Base-by-base conservation (phyloP, 2,888 invertebrate species). In the Polydesmus complanatus region DNA sequence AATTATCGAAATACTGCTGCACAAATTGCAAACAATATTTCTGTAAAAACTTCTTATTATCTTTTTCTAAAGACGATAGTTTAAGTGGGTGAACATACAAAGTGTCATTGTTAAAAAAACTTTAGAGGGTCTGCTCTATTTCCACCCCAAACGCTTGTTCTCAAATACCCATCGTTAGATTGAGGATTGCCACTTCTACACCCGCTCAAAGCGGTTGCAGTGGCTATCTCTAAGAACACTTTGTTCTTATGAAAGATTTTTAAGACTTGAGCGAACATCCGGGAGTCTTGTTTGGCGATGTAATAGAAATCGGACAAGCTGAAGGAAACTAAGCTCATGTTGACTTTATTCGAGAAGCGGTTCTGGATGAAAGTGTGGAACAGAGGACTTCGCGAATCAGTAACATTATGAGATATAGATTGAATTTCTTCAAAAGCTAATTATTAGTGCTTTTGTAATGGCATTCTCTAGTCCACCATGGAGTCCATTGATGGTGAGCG, bases 191-290 rank as follows among this genome's bases (percentile, higher is more conserved):
- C 37, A 8, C 14, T 14, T 14, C 14, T 14, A 14, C 8, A 5
- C 8, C 37, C 37, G 14, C 8, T 8, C 37, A 14, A 5, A 5
- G 19, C 5, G 11, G 56, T 55, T n/a, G 56, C 19, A n/a, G 27
- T 27, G 18, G 56, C 56, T 18, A 55, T 55, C 27, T 55, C 56
- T 21, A 37, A 27, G 37, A 55, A 55, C 14, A 55, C 56, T 8
- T 5, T 26, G 25, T 55, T 21, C 27, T 55, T 37, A n/a, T n/a
- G 22, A 27, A 55, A 55, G 2, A 55, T 5, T 26, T 26, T 27
- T 3, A 22, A n/a, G 22, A 55, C 14, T 8, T 37, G 18, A 18
- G n/a, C 25, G 37, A 26, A 55, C 2, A 55, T 19, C 18, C 27
- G 14, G 3, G 56, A 1, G 5, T 14, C n/a, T 27, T 26, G n/a